Conservation (phyloP, 2,888 invertebrate genomes). For the Cactoblastis cactorum region DNA sequence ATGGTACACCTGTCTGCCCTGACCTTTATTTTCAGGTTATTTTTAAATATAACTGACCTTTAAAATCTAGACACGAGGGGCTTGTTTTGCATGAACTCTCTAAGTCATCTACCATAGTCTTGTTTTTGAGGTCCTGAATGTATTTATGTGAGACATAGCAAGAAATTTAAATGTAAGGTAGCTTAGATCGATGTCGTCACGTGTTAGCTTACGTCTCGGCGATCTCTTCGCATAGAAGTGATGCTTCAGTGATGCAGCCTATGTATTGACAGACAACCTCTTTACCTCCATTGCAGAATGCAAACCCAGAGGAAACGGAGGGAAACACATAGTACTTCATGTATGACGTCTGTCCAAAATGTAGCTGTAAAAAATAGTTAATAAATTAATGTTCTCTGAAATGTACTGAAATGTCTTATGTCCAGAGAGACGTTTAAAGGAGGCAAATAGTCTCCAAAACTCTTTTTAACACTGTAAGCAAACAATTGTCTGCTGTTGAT, state of each 20-base stretch:
- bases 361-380: conserved; percentile 34
- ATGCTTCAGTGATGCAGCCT: conserved; percentile 26
- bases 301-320: conserved; percentile 67
- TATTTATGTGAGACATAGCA: conserved; percentile 31
- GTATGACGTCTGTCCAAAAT: conserved; percentile 53
- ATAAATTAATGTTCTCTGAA: conserved; percentile 30
- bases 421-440: conserved; percentile 17
- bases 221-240: conserved; percentile 31
- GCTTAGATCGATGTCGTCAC: conserved; percentile 67
- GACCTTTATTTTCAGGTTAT: conserved; percentile 24
- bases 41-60: conserved; percentile 23
- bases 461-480: not conserved
- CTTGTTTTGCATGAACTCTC: conserved; percentile 56
- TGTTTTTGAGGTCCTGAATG: conserved; percentile 33
- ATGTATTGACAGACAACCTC: conserved; percentile 55
- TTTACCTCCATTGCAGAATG: conserved; percentile 76
- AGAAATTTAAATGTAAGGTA: conserved; percentile 44
- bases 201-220: conserved; percentile 50
- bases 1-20: conserved; percentile 34
- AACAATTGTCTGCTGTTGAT: not conserved
- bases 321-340: conserved; percentile 65
- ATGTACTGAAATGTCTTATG: conserved; percentile 25
- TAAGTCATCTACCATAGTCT: conserved; percentile 26
- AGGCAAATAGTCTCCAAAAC: not conserved
- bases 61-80: conserved; percentile 19